These are phyloP conservation scores for Zapus hudsonius DNA, from an alignment of 2,113 vertebrate genomes.

Conservation along the genomic window DNA sequence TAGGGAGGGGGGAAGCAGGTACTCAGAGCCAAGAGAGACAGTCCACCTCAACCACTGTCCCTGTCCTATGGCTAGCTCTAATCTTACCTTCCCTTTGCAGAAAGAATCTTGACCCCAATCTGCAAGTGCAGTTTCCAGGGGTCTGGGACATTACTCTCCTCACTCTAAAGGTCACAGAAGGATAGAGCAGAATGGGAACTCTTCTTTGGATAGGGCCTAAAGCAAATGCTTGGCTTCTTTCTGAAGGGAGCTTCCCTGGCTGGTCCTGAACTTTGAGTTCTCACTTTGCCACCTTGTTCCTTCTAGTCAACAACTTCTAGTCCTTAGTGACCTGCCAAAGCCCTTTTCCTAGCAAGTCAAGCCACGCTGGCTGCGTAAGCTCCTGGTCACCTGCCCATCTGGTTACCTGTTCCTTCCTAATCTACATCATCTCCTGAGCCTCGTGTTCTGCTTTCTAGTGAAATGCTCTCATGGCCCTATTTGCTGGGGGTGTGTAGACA, in stretches of 20 bases:
- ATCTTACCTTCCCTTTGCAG: neutral
- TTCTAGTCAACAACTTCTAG: neutral
- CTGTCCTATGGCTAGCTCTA: neutral
- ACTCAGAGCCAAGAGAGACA: neutral
- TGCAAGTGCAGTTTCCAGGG: neutral
- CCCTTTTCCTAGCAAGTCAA: neutral
- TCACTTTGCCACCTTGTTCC: neutral
- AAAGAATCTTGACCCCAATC: neutral
- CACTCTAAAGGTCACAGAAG: neutral
- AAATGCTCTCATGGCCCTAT: neutral
- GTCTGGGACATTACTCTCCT: neutral
- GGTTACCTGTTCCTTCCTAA: neutral
- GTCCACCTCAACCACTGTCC: neutral
- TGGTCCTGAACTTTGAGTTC: neutral
- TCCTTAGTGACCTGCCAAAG: neutral
- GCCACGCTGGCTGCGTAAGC: neutral
- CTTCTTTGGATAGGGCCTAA: neutral
- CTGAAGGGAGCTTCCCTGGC: neutral
- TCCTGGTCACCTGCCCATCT: neutral
- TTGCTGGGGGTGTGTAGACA: neutral
- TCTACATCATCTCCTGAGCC: neutral
- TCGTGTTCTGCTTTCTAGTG: neutral
- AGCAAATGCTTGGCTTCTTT: neutral
- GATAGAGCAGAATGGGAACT: neutral
- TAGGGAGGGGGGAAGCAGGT: neutral